Conservation (phyloP, 2,797 vertebrate species). For the Fratercula arctica region DNA sequence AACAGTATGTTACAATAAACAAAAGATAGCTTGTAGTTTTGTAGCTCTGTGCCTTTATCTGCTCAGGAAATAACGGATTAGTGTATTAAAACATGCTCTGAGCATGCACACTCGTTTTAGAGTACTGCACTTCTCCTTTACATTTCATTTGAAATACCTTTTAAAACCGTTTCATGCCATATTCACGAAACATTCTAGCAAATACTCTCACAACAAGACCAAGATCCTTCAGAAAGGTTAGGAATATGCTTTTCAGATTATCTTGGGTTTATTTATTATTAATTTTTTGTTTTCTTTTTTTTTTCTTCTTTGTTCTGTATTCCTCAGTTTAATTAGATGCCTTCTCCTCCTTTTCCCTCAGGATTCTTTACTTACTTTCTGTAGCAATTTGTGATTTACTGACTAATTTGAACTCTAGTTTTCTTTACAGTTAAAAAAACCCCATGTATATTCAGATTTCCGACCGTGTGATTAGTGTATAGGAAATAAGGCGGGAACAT, state of each 20-base stretch:
- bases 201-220: not conserved
- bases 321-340: not conserved
- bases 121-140: not conserved
- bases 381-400: not conserved
- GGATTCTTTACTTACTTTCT: not conserved
- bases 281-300: not conserved
- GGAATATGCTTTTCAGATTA: not conserved
- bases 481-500: not conserved
- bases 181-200: not conserved
- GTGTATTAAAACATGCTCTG: not conserved
- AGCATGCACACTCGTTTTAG: not conserved
- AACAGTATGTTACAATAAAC: not conserved
- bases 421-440: not conserved
- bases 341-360: not conserved
- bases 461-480: not conserved
- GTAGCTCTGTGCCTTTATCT: not conserved
- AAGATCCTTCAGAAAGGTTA: not conserved
- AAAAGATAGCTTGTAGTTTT: not conserved
- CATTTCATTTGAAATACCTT: not conserved
- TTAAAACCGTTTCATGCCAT: not conserved
- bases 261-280: not conserved
- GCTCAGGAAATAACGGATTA: not conserved
- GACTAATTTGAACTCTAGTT: not conserved
- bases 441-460: not conserved
- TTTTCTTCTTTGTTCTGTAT: not conserved